Base-by-base conservation (phyloP, 2,888 invertebrate genomes). In the Cordylochernes scorpioides region DNA sequence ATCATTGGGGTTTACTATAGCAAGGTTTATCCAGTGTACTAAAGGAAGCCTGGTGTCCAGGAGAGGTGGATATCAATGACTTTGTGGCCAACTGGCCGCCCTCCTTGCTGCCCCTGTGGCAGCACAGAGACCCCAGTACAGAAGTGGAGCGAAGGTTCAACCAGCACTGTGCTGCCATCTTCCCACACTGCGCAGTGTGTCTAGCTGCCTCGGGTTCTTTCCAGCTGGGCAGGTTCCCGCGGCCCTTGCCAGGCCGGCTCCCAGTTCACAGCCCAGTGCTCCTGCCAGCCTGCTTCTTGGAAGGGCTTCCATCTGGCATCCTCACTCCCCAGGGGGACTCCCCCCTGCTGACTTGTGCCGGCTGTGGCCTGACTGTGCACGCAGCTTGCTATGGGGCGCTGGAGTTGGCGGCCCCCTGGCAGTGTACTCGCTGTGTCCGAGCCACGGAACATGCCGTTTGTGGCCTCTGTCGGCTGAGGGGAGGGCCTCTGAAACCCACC, bases 131-230 rank as follows among this genome's bases (percentile, higher is more conserved):
- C n/a, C 45, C 45, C 1, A 51, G 57, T 36, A 50, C 55, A 30
- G 47, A 53, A 4, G 47, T 54, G 2, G 54, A 62, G 32, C 49
- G 50, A 36, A 47, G 50, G 1, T 64, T 55, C 48, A 65, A 65
- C 44, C 44, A 50, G 29, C 53, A 50, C 31, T 54, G 55, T 49
- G 56, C 61, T 31, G 49, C 50, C 22, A 49, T 54, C 28, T 50
- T 53, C n/a, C 66, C 67, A 1, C 57, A 62, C 41, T 67, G 67
- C 49, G 53, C 60, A 8, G 49, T 67, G 9, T 67, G 67, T 43
- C 51, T 57, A 4, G 52, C 62, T 7, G 63, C 65, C 42, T 46
- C 46, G 9, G 36, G 40, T 5, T 32, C 36, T 31, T 28, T 35
- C 16, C 25, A 21, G 17, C 30, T 25, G 16, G 15, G 17, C 7